Conservation (phyloP, 2,113 vertebrate species). For the Arvicanthis niloticus region DNA sequence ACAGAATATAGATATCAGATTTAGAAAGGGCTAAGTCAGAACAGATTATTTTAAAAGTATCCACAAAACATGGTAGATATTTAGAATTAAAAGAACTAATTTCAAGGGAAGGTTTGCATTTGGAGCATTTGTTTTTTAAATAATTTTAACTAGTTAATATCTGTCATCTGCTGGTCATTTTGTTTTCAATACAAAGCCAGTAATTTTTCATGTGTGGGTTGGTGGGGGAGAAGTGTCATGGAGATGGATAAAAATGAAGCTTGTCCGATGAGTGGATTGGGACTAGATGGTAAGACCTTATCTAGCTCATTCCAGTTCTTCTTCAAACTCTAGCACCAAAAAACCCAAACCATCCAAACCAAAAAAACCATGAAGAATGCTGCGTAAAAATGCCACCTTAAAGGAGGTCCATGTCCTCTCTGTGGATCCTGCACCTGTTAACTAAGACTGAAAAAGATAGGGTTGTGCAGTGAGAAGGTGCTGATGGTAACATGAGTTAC, state of each 20-base stretch:
- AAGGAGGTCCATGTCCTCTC: neutral
- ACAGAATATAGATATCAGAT: neutral
- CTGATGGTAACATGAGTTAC: neutral
- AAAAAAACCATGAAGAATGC: neutral
- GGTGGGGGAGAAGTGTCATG: neutral
- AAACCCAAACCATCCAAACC: neutral
- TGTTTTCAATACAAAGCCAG: neutral
- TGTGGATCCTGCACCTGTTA: neutral
- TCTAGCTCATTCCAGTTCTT: neutral
- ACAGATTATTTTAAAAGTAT: neutral
- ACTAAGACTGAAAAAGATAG: neutral
- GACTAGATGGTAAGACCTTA: neutral
- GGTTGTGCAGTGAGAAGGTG: neutral
- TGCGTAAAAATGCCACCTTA: neutral
- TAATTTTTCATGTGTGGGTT: neutral
- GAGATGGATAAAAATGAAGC: neutral
- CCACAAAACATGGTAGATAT: neutral
- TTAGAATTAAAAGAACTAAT: neutral
- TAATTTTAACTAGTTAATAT: conserved; percentile 37
- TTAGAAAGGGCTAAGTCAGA: conserved; percentile 25
- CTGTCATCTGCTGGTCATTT: neutral
- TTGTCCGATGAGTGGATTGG: neutral
- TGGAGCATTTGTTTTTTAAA: neutral
- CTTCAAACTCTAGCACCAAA: neutral
- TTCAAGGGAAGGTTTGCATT: neutral